Conservation (phyloP, 2,113 vertebrate genomes). For the Aegotheles bennettii region DNA sequence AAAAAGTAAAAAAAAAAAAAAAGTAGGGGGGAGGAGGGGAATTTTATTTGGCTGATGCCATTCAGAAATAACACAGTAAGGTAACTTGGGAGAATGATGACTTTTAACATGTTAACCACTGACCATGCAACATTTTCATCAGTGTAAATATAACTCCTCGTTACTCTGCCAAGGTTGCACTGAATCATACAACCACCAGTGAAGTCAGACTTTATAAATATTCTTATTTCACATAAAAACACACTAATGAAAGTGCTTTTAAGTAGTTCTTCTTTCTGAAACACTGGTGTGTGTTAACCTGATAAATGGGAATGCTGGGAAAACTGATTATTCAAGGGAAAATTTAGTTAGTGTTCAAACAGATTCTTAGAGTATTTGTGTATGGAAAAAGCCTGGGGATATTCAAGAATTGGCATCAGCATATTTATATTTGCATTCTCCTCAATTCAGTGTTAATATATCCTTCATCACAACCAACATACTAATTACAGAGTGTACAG, state of each 20-base stretch:
- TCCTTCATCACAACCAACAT: neutral
- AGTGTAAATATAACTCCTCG: slow-evolving; percentile 39
- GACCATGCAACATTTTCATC: slow-evolving; percentile 18
- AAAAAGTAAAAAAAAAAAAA: neutral
- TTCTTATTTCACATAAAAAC: slow-evolving; percentile 24
- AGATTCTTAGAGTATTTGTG: neutral
- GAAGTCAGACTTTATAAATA: slow-evolving; percentile 60
- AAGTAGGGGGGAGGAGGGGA: neutral
- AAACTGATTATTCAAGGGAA: slow-evolving; percentile 4
- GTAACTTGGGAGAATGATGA: slow-evolving; percentile 34
- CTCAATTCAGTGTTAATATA: slow-evolving; percentile 10
- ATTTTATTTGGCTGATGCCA: neutral
- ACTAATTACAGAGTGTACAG: slow-evolving; percentile 7
- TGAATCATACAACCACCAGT: slow-evolving; percentile 47
- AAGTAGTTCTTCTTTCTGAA: neutral
- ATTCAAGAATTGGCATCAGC: neutral
- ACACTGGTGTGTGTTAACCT: neutral
- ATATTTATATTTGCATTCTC: slow-evolving; percentile 11
- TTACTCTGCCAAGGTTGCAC: slow-evolving; percentile 17
- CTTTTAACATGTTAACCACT: slow-evolving; percentile 48
- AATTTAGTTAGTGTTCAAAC: neutral
- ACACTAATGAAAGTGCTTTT: slow-evolving; percentile 1
- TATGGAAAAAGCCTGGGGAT: neutral
- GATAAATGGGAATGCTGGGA: neutral
- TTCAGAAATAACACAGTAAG: slow-evolving; percentile 30